Percentiles rank a stretch among this genome's conserved stretches.
Conservation (phyloP, 2,888 invertebrate genomes). For the Tiliacea aurago region DNA sequence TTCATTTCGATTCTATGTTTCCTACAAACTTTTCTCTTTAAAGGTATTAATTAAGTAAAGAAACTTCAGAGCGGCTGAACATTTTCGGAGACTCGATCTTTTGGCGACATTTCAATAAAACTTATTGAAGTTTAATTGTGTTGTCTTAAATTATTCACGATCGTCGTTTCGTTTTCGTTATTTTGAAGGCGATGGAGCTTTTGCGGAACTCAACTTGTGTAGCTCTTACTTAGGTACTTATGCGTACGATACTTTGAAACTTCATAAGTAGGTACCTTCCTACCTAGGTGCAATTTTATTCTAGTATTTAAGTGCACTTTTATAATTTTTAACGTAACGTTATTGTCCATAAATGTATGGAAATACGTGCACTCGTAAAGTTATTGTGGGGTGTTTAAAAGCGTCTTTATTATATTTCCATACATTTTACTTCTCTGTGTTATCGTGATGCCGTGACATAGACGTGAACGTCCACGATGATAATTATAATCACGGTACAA, state of each 20-base stretch:
- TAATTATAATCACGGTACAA: no score
- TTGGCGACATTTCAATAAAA: conserved; percentile 13
- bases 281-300: no score
- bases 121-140: conserved; percentile 16
- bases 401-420: no score
- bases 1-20: conserved; percentile 23
- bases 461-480: no score
- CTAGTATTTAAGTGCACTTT: no score
- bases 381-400: no score
- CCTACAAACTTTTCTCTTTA: background rate
- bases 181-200: background rate
- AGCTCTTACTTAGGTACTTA: background rate
- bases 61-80: conserved; percentile 12
- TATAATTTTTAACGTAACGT: no score
- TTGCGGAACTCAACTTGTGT: background rate
- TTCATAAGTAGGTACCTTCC: no score
- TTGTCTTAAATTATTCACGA: background rate
- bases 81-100: conserved; percentile 5
- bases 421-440: no score
- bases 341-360: no score
- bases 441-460: no score
- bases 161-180: background rate
- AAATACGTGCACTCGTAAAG: no score
- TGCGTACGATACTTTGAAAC: background rate
- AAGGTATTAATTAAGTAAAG: conserved; percentile 2